Evolutionary conservation across 2,113 vertebrate species (phyloP).

Genomic region (Apodemus speciosus): DNA sequence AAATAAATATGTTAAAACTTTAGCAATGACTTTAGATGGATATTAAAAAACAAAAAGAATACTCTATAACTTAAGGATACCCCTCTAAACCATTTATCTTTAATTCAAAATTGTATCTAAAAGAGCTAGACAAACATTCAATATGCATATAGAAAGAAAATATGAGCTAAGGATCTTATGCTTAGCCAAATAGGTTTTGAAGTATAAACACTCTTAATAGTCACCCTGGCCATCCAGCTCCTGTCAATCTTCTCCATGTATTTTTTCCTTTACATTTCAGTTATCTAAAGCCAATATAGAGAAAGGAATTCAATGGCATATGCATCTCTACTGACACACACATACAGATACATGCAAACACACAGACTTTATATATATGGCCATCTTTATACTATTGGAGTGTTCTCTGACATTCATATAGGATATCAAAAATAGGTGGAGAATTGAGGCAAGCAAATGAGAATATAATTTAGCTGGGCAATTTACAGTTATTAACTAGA

Average conservation of each 20-base stretch:
- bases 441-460: neutral
- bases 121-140: neutral
- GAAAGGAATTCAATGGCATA: neutral
- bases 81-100: neutral
- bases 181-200: neutral
- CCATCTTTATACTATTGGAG: neutral
- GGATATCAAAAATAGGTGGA: neutral
- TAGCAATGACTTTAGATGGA: neutral
- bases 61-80: neutral
- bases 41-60: constrained; percentile 2
- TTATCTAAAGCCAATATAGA: neutral
- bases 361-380: neutral
- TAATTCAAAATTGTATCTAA: neutral
- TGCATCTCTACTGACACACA: neutral
- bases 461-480: neutral
- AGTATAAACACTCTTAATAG: neutral
- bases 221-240: neutral
- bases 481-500: neutral
- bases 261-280: neutral
- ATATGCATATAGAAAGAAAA: neutral
- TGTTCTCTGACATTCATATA: neutral
- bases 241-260: neutral
- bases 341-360: neutral
- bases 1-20: neutral
- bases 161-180: neutral